A percentile compares a stretch with the other conserved stretches of the same genome.
Conservation (phyloP, 1,140 invertebrate genomes). For the Platorchestia sp. region DNA sequence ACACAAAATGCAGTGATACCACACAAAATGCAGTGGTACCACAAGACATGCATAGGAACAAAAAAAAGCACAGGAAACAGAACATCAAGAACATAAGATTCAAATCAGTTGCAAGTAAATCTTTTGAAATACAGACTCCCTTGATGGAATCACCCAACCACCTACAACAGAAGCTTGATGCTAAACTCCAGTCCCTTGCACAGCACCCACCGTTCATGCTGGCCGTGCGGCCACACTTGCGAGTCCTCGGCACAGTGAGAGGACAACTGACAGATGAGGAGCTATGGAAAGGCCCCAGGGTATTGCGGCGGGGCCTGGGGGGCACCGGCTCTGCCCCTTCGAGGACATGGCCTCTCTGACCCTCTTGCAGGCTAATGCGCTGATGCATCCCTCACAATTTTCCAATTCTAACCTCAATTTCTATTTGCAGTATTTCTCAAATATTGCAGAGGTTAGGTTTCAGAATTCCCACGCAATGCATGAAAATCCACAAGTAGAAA, state of each 20-base stretch:
- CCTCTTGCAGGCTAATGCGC: background rate
- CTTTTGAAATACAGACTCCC: background rate
- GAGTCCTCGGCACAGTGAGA: background rate
- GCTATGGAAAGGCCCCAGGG: background rate
- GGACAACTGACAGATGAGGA: background rate
- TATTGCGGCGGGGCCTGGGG: conserved; percentile 31
- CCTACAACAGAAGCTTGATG: background rate
- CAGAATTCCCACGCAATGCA: background rate
- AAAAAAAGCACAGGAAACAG: background rate
- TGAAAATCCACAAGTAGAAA: background rate
- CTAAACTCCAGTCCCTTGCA: background rate
- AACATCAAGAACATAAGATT: background rate
- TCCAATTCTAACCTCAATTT: too few species aligned
- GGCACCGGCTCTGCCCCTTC: background rate
- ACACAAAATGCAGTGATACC: background rate
- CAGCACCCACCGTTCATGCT: conserved; percentile 25
- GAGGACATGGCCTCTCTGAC: background rate
- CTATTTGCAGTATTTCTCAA: too few species aligned
- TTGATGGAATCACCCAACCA: background rate
- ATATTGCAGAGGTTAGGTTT: background rate
- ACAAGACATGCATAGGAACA: background rate
- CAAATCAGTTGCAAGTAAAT: background rate
- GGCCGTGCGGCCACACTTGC: background rate
- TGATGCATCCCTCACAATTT: background rate
- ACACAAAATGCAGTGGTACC: background rate